These are phyloP conservation scores for Caenorhabditis uteleia DNA, from an alignment of 2,888 invertebrate species.

Conservation along the genomic window DNA sequence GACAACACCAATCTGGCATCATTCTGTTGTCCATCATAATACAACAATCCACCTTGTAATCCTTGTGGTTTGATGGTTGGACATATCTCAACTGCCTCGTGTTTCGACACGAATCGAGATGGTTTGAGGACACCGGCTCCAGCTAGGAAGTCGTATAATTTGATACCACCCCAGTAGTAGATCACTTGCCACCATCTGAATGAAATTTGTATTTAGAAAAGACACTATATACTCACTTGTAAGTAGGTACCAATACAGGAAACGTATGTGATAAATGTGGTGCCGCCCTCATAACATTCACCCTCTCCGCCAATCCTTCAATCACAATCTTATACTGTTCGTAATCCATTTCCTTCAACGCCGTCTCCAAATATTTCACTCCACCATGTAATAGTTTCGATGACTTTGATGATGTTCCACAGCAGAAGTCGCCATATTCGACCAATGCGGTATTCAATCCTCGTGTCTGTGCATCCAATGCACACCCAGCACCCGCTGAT, in stretches of 20 bases:
- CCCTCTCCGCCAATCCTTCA: conserved; percentile 11
- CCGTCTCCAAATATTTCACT: conserved; percentile 24
- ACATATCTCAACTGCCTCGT: conserved; percentile 22
- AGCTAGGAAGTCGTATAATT: conserved; percentile 17
- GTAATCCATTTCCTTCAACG: conserved; percentile 12
- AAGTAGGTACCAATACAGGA: conserved; percentile 23
- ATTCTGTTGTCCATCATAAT: conserved; percentile 23
- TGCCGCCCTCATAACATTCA: conserved; percentile 15
- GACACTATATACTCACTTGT: conserved; percentile 5
- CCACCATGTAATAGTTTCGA: conserved; percentile 23
- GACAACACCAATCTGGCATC: conserved; percentile 17
- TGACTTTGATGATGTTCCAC: conserved; percentile 7
- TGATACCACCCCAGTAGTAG: conserved; percentile 21
- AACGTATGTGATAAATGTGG: conserved; percentile 16
- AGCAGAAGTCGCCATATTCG: neutral
- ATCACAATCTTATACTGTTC: conserved; percentile 19
- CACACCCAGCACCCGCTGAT: conserved; percentile 15
- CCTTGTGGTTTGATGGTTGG: conserved; percentile 18
- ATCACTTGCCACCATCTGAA: conserved; percentile 25
- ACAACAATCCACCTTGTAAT: conserved; percentile 15
- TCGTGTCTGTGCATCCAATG: conserved; percentile 17
- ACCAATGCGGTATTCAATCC: conserved; percentile 5
- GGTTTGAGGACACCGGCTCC: conserved; percentile 17
- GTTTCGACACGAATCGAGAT: conserved; percentile 17
- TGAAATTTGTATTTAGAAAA: neutral